A percentile compares a stretch with the other conserved stretches of the same genome.
These are phyloP conservation scores for Pseudomugil tenellus DNA, from an alignment of 2,797 vertebrate species.

Conservation along the genomic window DNA sequence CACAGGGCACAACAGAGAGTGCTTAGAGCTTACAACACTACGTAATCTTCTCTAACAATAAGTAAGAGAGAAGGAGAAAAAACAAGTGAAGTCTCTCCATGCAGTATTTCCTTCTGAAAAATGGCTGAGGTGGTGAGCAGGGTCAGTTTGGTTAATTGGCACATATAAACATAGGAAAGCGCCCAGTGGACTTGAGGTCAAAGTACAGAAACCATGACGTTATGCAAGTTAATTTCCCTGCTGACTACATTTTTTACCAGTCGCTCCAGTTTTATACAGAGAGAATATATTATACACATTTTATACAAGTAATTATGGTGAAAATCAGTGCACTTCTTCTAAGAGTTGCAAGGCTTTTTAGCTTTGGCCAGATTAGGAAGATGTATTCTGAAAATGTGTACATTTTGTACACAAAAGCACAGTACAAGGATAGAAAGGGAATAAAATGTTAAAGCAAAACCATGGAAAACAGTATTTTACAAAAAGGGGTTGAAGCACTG, in stretches of 20 bases:
- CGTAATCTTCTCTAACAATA: constrained; percentile 30
- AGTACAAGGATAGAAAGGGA: constrained; percentile 50
- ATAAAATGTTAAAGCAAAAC: constrained; percentile 41
- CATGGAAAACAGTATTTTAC: constrained; percentile 32
- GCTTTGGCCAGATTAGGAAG: constrained; percentile 65
- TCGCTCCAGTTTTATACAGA: constrained; percentile 43
- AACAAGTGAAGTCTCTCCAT: constrained; percentile 32
- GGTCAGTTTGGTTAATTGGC: constrained; percentile 58
- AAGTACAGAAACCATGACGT: constrained; percentile 20
- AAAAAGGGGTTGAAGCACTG: constrained; percentile 19
- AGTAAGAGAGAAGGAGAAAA: constrained; percentile 14
- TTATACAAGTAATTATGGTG: constrained; percentile 36
- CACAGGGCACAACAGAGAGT: constrained; percentile 17
- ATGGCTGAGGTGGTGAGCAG: constrained; percentile 32
- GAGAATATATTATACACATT: constrained; percentile 38
- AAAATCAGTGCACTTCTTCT: constrained; percentile 58
- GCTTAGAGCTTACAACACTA: constrained; percentile 49
- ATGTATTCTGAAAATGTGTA: constrained; percentile 34
- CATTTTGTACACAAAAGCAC: constrained; percentile 49
- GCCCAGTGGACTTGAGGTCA: constrained; percentile 18
- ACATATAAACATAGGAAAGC: constrained; percentile 46
- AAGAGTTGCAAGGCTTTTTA: constrained; percentile 45
- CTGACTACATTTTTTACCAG: constrained; percentile 46
- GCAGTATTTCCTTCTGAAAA: constrained; percentile 34
- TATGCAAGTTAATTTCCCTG: constrained; percentile 32